Evolutionary conservation across 2,888 invertebrate species (phyloP).

Genomic region (Troides oblongomaculatus): DNA sequence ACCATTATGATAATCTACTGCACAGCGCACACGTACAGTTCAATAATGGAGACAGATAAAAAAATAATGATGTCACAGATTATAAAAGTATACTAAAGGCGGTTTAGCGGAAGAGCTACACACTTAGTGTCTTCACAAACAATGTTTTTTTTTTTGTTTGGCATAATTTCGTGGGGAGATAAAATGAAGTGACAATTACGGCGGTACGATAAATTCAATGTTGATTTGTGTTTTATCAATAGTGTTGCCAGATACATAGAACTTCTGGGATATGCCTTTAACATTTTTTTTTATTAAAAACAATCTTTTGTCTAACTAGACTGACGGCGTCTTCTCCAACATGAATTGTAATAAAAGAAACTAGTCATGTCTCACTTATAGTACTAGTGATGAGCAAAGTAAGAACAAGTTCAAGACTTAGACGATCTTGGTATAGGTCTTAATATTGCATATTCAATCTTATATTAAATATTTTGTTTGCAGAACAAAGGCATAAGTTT

Average conservation of each 20-base stretch:
- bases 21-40: not conserved
- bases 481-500: too few species aligned
- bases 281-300: not conserved
- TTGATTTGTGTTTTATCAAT: not conserved
- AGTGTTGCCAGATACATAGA: not conserved
- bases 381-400: too few species aligned
- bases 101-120: slow-evolving; percentile 8
- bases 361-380: too few species aligned
- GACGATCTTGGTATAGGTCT: too few species aligned
- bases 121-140: not conserved
- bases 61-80: slow-evolving; percentile 15
- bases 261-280: slow-evolving; percentile 4
- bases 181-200: not conserved
- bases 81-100: slow-evolving; percentile 18
- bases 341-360: too few species aligned
- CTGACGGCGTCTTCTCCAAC: too few species aligned
- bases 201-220: slow-evolving; percentile 6
- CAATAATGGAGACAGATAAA: slow-evolving; percentile 11
- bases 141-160: slow-evolving; percentile 13
- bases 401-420: too few species aligned
- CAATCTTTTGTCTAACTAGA: too few species aligned
- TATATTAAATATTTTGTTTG: too few species aligned
- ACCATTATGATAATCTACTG: too few species aligned
- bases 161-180: slow-evolving; percentile 4
- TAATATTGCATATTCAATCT: too few species aligned